Percentiles rank a stretch among this genome's conserved stretches.
Evolutionary conservation across 2,113 vertebrate species (phyloP).

Genomic region (Talpa occidentalis): DNA sequence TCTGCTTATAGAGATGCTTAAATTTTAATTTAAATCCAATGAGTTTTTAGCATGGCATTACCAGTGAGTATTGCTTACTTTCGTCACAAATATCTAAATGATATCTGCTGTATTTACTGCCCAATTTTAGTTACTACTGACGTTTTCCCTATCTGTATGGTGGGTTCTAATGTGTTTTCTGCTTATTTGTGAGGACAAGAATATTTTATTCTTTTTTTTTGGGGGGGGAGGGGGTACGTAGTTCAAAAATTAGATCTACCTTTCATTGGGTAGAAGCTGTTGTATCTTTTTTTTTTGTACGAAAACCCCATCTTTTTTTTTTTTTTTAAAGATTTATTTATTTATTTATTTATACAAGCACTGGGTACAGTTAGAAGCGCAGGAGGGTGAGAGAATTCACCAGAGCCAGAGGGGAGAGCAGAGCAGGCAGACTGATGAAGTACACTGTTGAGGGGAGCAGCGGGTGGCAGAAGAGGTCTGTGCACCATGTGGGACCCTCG

Average conservation of each 20-base stretch:
- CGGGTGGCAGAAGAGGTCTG: too few relatives aligned
- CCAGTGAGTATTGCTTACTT: neutral
- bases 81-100: neutral
- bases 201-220: neutral
- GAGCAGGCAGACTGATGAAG: too few relatives aligned
- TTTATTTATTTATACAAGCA: too few relatives aligned
- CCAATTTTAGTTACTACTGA: neutral
- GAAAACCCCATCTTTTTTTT: too few relatives aligned
- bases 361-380: too few relatives aligned
- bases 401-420: too few relatives aligned
- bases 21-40: conserved; percentile 44
- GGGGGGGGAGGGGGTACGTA: too few relatives aligned
- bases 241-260: neutral
- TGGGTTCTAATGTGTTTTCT: neutral
- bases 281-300: too few relatives aligned
- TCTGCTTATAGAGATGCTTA: conserved; percentile 23
- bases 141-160: neutral
- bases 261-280: neutral
- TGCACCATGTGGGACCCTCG: too few relatives aligned
- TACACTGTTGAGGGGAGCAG: too few relatives aligned
- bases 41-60: conserved; percentile 2
- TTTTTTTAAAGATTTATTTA: too few relatives aligned
- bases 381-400: too few relatives aligned
- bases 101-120: neutral
- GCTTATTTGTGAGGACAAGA: neutral